These are phyloP conservation scores for Lycocorax pyrrhopterus DNA, from an alignment of 2,113 vertebrate species.

Conservation along the genomic window DNA sequence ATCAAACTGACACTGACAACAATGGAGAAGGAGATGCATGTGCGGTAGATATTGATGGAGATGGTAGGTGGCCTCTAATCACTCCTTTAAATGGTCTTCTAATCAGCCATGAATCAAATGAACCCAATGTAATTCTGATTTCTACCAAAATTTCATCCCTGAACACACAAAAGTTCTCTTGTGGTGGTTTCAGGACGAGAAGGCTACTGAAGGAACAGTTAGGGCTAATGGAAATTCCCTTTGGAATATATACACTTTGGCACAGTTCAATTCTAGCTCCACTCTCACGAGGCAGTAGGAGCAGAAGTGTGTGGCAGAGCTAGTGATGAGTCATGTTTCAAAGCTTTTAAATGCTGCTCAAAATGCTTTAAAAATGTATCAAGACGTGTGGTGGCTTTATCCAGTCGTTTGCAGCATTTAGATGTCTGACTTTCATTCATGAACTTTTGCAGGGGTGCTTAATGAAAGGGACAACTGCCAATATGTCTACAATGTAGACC, in stretches of 20 bases:
- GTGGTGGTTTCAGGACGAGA: not conserved
- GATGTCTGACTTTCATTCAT: not conserved
- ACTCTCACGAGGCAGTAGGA: not conserved
- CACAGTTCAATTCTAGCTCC: not conserved
- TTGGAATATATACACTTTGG: not conserved
- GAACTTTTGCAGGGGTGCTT: conserved; percentile 80
- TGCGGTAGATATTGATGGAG: conserved; percentile 94
- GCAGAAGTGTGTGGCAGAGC: not conserved
- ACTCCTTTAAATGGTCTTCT: not conserved
- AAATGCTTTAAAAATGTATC: not conserved
- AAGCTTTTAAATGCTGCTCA: not conserved
- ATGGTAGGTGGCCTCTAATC: conserved; percentile 76
- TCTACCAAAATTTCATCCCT: not conserved
- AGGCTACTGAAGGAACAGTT: not conserved
- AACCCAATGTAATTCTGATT: not conserved
- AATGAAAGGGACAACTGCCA: conserved; percentile 96
- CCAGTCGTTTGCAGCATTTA: not conserved
- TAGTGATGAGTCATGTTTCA: not conserved
- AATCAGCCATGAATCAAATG: not conserved
- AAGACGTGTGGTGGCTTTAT: not conserved
- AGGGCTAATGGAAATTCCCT: not conserved
- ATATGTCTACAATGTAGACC: conserved; percentile 95
- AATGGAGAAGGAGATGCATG: conserved; percentile 97
- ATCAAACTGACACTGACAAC: conserved; percentile 93
- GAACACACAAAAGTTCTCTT: not conserved